Evolutionary conservation across 92 coral and sea anemone species (phyloP).

Genomic region (Heliopora coerulea): DNA sequence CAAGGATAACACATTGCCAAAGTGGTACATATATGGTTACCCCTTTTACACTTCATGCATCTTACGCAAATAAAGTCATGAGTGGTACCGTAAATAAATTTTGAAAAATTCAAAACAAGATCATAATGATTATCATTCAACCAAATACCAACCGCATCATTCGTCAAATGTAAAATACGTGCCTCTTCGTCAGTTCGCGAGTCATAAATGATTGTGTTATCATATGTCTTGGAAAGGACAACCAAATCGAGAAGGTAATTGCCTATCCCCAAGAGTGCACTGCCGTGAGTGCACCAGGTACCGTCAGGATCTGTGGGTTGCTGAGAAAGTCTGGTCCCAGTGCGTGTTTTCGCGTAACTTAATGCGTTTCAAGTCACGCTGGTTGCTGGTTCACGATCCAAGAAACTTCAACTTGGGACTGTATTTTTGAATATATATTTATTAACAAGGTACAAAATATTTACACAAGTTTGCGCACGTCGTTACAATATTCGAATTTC

Average conservation of each 20-base stretch:
- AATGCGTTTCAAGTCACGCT: no score
- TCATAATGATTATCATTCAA: slow-evolving; percentile 26
- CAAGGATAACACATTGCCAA: neutral
- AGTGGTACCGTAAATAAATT: slow-evolving; percentile 1
- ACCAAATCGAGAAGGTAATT: slow-evolving; percentile 33
- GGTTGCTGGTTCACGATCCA: no score
- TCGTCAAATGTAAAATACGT: neutral
- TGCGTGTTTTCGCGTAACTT: no score
- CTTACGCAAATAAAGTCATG: slow-evolving; percentile 13
- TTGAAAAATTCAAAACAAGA: slow-evolving; percentile 1
- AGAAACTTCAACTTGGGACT: no score
- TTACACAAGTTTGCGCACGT: no score
- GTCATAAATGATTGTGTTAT: slow-evolving; percentile 11
- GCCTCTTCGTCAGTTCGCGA: slow-evolving; percentile 19
- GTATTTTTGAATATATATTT: no score
- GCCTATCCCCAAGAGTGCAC: no score
- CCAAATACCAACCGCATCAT: slow-evolving; percentile 14
- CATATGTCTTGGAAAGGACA: slow-evolving; percentile 6
- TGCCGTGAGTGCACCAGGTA: no score
- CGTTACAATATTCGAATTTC: no score
- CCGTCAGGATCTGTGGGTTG: no score
- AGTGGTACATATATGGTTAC: slow-evolving; percentile 9
- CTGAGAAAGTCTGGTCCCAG: no score
- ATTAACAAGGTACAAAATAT: no score
- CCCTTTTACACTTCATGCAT: slow-evolving; percentile 8